Conservation (phyloP, 1,140 invertebrate genomes). For the Hypsibius dujardini region DNA sequence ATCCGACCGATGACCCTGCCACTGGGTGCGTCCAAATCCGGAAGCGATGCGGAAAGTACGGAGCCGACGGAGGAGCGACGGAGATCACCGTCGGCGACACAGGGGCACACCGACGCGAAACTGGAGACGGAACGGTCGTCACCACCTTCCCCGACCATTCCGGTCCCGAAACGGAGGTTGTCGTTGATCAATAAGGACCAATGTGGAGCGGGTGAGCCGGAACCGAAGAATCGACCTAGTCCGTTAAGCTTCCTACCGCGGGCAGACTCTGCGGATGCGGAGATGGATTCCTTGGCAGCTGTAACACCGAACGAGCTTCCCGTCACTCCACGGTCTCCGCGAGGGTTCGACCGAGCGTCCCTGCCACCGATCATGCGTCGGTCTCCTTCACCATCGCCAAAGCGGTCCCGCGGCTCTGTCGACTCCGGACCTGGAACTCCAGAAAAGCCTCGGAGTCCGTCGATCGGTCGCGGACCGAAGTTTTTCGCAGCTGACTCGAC, state of each 20-base stretch:
- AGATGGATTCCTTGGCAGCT: background rate
- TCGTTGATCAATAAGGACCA: slow-evolving; percentile 1
- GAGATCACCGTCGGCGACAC: background rate
- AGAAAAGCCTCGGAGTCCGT: slow-evolving; percentile 1
- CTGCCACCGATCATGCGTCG: slow-evolving; percentile 12
- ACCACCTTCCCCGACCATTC: background rate
- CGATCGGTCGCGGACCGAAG: background rate
- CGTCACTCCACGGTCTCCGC: background rate
- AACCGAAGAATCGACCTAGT: background rate
- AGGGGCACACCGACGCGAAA: background rate
- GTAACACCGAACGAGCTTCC: background rate
- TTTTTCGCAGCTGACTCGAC: background rate
- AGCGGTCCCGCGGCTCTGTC: slow-evolving; percentile 13
- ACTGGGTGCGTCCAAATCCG: background rate
- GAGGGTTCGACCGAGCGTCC: background rate
- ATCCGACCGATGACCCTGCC: background rate
- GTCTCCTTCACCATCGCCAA: background rate
- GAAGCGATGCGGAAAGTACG: background rate
- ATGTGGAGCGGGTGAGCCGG: slow-evolving; percentile 7
- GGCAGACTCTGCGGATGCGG: background rate
- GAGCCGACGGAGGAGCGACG: too few species aligned
- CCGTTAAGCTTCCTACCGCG: slow-evolving; percentile 6
- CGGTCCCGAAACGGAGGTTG: background rate
- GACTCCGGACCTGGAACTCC: background rate
- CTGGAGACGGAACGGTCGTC: background rate